A percentile compares a stretch with the other conserved stretches of the same genome.
phyloP scores from a whole-genome alignment of 2,888 invertebrate species.

The Operophtera brumata region DNA sequence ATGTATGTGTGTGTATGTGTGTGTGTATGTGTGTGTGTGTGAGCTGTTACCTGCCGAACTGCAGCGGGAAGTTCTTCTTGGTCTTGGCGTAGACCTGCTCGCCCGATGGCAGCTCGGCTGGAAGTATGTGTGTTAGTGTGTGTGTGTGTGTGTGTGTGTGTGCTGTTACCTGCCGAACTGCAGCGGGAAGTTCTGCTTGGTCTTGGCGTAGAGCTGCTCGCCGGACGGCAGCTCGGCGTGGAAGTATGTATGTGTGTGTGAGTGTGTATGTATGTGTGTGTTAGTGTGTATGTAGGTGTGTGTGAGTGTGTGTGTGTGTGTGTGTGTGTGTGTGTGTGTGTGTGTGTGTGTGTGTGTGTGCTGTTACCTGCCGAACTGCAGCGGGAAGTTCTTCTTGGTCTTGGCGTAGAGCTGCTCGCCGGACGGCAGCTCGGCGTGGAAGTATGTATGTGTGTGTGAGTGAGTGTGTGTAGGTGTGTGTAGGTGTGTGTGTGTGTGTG shows the following conservation, averaged over 20 bases:
- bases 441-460: too few relatives aligned
- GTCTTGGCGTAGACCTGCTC: constrained; percentile 88
- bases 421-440: constrained; percentile 92
- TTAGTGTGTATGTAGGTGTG: too few relatives aligned
- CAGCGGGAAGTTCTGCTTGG: constrained; percentile 91
- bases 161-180: constrained; percentile 89
- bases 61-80: constrained; percentile 91
- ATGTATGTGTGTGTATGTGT: constrained; percentile 82
- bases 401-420: constrained; percentile 87
- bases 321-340: too few relatives aligned
- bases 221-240: constrained; percentile 92
- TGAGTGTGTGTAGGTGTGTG: too few relatives aligned
- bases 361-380: constrained; percentile 91
- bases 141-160: too few relatives aligned
- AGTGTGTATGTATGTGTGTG: too few relatives aligned
- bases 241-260: constrained; percentile 89
- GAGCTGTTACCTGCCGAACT: constrained; percentile 88
- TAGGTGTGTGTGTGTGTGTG: background rate
- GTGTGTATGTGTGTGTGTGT: too few relatives aligned
- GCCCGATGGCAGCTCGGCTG: constrained; percentile 91
- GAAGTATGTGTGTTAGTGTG: constrained; percentile 91
- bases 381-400: constrained; percentile 90
- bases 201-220: constrained; percentile 86
- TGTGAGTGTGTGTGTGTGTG: too few relatives aligned
- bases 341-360: too few relatives aligned